phyloP scores from a whole-genome alignment of 1,140 invertebrate genomes.

The Phymorhynchus buccinoides region DNA sequence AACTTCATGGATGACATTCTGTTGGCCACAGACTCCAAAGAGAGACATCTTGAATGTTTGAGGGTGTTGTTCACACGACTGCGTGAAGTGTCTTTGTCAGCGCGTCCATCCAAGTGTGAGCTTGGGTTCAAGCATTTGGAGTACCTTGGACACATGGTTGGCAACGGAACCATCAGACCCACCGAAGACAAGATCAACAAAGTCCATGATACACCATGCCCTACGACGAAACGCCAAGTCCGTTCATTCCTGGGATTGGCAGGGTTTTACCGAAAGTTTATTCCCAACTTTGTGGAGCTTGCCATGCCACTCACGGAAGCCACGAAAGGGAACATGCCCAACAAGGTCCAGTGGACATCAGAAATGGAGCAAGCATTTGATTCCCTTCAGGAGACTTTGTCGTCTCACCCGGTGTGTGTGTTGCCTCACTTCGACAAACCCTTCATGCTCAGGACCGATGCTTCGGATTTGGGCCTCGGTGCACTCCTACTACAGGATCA shows the following conservation, averaged over 20 bases:
- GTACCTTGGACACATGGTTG: conserved; percentile 44
- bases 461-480: conserved; percentile 48
- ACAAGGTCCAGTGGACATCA: conserved; percentile 1
- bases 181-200: conserved; percentile 65
- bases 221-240: conserved; percentile 67
- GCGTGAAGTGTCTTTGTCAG: conserved; percentile 36
- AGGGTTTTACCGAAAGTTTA: conserved; percentile 51
- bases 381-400: conserved; percentile 38
- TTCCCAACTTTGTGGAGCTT: conserved; percentile 52
- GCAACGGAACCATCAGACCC: conserved; percentile 54
- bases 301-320: conserved; percentile 50
- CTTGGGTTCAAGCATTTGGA: conserved; percentile 43
- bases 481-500: conserved; percentile 52
- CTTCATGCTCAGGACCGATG: conserved; percentile 64
- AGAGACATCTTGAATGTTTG: conserved; percentile 44
- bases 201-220: conserved; percentile 62
- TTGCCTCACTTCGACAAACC: conserved; percentile 64
- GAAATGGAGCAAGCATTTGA: conserved; percentile 15
- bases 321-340: conserved; percentile 20
- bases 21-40: conserved; percentile 37
- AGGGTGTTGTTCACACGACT: conserved; percentile 25
- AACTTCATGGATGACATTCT: conserved; percentile 48
- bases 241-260: conserved; percentile 47
- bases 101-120: conserved; percentile 48
- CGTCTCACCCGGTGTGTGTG: conserved; percentile 44